A percentile compares a stretch with the other conserved stretches of the same genome.
Conservation (phyloP, 2,797 vertebrate genomes). For the Pampus argenteus region DNA sequence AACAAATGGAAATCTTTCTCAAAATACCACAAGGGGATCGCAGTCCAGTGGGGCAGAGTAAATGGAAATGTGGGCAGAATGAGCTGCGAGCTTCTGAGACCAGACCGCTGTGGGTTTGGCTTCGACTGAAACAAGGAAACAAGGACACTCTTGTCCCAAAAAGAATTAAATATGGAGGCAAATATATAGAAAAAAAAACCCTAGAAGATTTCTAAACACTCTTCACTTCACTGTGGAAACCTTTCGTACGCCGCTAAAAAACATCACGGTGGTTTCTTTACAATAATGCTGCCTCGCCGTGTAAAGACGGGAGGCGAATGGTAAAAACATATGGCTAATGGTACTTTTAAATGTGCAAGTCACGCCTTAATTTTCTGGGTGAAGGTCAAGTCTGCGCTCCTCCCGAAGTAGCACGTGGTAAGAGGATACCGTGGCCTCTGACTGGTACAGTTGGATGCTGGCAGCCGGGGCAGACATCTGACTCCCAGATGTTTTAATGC, state of each 20-base stretch:
- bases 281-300: neutral
- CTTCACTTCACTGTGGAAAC: neutral
- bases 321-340: conserved; percentile 36
- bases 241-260: neutral
- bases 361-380: conserved; percentile 32
- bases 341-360: conserved; percentile 37
- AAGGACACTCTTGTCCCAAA: conserved; percentile 61
- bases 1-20: conserved; percentile 66
- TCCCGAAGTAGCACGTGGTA: conserved; percentile 41
- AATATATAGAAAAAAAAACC: conserved; percentile 24
- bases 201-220: conserved; percentile 9
- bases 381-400: conserved; percentile 27
- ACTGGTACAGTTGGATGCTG: conserved; percentile 45
- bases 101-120: conserved; percentile 68
- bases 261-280: neutral
- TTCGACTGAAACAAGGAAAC: conserved; percentile 46
- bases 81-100: conserved; percentile 49
- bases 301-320: conserved; percentile 4
- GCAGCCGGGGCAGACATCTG: conserved; percentile 71
- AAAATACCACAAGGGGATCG: conserved; percentile 51
- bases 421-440: conserved; percentile 51
- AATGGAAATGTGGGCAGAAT: conserved; percentile 71
- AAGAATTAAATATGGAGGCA: conserved; percentile 50
- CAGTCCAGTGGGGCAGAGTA: conserved; percentile 27
- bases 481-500: conserved; percentile 78